Base-by-base conservation (phyloP, 1,140 invertebrate genomes). In the Leptoteleia sp. region DNA sequence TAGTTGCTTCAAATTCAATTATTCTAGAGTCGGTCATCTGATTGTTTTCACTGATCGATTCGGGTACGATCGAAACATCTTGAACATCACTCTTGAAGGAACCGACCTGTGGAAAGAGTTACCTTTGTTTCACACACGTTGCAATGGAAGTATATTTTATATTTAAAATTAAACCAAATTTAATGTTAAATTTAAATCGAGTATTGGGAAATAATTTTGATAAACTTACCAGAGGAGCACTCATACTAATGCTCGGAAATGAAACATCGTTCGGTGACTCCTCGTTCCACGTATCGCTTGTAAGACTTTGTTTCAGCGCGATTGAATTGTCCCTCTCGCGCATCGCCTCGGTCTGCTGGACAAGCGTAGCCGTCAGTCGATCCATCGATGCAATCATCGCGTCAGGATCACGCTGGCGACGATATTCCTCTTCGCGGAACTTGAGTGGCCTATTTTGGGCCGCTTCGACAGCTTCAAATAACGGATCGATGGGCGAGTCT, bases 161-260 rank as follows among this genome's bases (percentile, higher is more conserved):
- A n/a, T n/a, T n/a, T n/a, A n/a, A n/a, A n/a, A n/a, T n/a, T n/a
- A n/a, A n/a, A n/a, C n/a, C n/a, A n/a, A n/a, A n/a, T n/a, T n/a
- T n/a, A n/a, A n/a, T n/a, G n/a, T n/a, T n/a, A n/a, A n/a, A n/a
- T n/a, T n/a, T n/a, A n/a, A n/a, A n/a, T n/a, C n/a, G n/a, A n/a
- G n/a, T n/a, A n/a, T n/a, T n/a, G n/a, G n/a, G n/a, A n/a, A n/a
- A n/a, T n/a, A n/a, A n/a, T n/a, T n/a, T n/a, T n/a, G n/a, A n/a
- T 19, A 12, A 42, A 54, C 47, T 0, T 65, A 73, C 70, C 3
- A 94, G 85, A 0, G 94, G 94, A 0, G 92, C 92, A 25, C 93
- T 94, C 12, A 93, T 92, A 61, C 94, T 95, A 11, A 95, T 92
- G 35, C 93, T 95, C 0, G 94, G 94, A 83, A 95, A 95, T 0